phyloP scores from a whole-genome alignment of 2,888 invertebrate species.

The Melanophora roralis region DNA sequence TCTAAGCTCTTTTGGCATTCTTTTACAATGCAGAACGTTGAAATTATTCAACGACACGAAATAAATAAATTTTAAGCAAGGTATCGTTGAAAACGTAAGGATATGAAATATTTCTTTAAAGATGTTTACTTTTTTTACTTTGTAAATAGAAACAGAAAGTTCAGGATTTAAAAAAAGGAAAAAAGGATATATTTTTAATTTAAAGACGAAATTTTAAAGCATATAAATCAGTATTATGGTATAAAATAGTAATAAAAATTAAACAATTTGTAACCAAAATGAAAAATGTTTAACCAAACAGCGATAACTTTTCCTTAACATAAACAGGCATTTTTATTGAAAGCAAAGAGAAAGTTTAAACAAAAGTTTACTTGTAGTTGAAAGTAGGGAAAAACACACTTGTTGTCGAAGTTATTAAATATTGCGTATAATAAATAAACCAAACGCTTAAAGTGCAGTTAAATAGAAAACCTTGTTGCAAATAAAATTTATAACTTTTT shows the following conservation, averaged over 20 bases:
- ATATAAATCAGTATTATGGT: constrained; percentile 62
- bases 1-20: neutral
- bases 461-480: neutral
- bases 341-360: constrained; percentile 10
- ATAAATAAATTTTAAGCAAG: neutral
- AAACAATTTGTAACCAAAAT: constrained; percentile 27
- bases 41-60: constrained; percentile 36
- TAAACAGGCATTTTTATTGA: constrained; percentile 35
- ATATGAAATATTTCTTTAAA: neutral
- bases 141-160: neutral
- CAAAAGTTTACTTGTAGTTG: neutral
- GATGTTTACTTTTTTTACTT: neutral
- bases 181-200: neutral
- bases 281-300: constrained; percentile 16
- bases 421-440: constrained; percentile 30
- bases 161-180: neutral
- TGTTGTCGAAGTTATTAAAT: constrained; percentile 40
- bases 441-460: neutral
- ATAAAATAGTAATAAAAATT: constrained; percentile 35
- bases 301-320: constrained; percentile 3
- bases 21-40: neutral
- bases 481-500: neutral
- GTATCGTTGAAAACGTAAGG: neutral
- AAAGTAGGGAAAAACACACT: constrained; percentile 21
- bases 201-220: constrained; percentile 32